Base-by-base conservation (phyloP, 2,797 vertebrate species). In the Scolopax rusticola region DNA sequence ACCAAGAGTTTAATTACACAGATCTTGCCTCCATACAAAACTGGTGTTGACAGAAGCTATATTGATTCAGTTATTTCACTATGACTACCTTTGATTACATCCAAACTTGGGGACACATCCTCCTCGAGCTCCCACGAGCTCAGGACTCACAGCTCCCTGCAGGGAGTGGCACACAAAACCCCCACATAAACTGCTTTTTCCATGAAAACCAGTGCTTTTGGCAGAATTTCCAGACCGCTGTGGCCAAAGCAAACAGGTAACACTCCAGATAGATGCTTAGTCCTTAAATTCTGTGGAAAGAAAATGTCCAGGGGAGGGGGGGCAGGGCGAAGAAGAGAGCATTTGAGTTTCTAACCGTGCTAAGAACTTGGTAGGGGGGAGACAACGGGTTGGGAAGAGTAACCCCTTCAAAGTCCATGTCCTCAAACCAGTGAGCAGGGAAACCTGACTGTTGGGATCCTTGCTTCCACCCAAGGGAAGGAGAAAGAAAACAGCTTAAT, bases 401-500 rank as follows among this genome's bases (percentile, higher is more conserved):
- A 11, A 57, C 23, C 8, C 43, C 61, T 13, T 80, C 50, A 27
- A 75, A 91, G 10, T 41, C 70, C 59, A 30, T 0, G 0, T 18
- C 40, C 36, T 33, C 24, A 50, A 25, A 60, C 24, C 1, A 0
- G 7, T 0, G 2, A 60, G 57, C 23, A 0, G 2, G 27, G 53
- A 75, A 85, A 23, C 3, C 9, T 84, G 32, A 27, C 40, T 51
- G 4, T 8, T 84, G 61, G 30, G 28, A 19, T 54, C 53, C 53
- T 54, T 5, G 60, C 65, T 86, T 64, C 48, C 36, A n/a, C 60
- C 24, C 77, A 48, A 67, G 59, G 57, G 54, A 51, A n/a, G 71
- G 50, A 23, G 59, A 71, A 67, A 60, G 36, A 36, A 36, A 36
- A 36, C 36, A 36, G 36, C 36, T 36, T 36, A 36, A 36, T 36